Conservation (phyloP, 2,797 vertebrate genomes). For the Gouania willdenowi region DNA sequence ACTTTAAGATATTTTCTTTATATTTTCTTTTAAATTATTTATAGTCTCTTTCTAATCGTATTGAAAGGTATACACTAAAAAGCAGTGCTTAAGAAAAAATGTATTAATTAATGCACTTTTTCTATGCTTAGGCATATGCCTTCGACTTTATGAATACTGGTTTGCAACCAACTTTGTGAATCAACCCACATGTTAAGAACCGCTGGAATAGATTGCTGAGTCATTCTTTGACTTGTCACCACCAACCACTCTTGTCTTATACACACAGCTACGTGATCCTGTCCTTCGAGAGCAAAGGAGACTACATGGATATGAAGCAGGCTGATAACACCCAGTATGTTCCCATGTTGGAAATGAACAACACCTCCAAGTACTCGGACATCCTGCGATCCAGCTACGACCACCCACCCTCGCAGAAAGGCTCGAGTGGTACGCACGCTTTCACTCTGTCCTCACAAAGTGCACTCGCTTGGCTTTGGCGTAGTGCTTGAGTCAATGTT, state of each 20-base stretch:
- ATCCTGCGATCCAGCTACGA: constrained; percentile 90
- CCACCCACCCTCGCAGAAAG: constrained; percentile 89
- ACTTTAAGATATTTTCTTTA: too few relatives aligned
- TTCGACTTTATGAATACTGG: too few relatives aligned
- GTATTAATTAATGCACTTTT: too few relatives aligned
- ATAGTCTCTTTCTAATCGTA: too few relatives aligned
- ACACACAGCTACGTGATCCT: constrained; percentile 92
- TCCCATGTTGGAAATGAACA: constrained; percentile 94
- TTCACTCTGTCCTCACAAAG: constrained; percentile 14
- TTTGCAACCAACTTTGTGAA: too few relatives aligned
- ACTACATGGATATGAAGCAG: constrained; percentile 99
- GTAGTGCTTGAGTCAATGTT: constrained; percentile 53
- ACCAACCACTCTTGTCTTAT: too few relatives aligned
- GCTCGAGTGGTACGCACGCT: constrained; percentile 58
- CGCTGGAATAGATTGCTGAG: too few relatives aligned
- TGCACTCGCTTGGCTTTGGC: constrained; percentile 23
- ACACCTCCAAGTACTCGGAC: constrained; percentile 88
- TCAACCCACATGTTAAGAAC: too few relatives aligned
- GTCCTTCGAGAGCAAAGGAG: constrained; percentile 94
- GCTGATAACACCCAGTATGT: constrained; percentile 93
- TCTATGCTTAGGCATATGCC: too few relatives aligned
- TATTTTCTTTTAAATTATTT: too few relatives aligned
- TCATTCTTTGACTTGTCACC: neutral
- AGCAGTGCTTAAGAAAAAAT: too few relatives aligned
- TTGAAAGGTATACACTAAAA: too few relatives aligned